These are phyloP conservation scores for Cerastis rubricosa DNA, from an alignment of 2,888 invertebrate genomes.

Conservation along the genomic window DNA sequence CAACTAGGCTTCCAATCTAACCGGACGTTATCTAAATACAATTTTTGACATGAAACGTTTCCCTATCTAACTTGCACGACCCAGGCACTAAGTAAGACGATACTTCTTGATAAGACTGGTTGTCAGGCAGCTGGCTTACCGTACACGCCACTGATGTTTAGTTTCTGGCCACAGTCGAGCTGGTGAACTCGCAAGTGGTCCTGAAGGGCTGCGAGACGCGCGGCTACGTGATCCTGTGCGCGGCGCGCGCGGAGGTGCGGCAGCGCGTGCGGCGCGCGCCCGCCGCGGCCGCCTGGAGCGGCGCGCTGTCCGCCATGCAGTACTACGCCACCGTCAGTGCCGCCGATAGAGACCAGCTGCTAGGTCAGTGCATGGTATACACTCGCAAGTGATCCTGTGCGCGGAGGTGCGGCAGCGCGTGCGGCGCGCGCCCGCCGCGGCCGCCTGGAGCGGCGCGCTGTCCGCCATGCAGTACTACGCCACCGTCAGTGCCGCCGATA, in stretches of 20 bases:
- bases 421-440: too few species aligned
- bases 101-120: too few species aligned
- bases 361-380: constrained; percentile 82
- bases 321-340: constrained; percentile 99
- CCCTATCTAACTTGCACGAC: not conserved
- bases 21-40: not conserved
- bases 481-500: not conserved
- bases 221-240: constrained; percentile 99
- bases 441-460: too few species aligned
- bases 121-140: too few species aligned
- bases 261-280: constrained; percentile 96
- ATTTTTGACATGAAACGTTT: not conserved
- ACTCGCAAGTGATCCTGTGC: too few species aligned
- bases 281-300: constrained; percentile 98
- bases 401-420: too few species aligned
- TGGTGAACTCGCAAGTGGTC: constrained; percentile 98
- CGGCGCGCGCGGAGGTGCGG: constrained; percentile 98
- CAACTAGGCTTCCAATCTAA: not conserved
- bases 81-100: too few species aligned
- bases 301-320: constrained; percentile 98
- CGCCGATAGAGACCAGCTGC: constrained; percentile 86
- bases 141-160: not conserved
- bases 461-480: not conserved
- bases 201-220: constrained; percentile 99
- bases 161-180: constrained; percentile 91